Base-by-base conservation (phyloP, 2,888 invertebrate genomes). In the Lymantria monacha region DNA sequence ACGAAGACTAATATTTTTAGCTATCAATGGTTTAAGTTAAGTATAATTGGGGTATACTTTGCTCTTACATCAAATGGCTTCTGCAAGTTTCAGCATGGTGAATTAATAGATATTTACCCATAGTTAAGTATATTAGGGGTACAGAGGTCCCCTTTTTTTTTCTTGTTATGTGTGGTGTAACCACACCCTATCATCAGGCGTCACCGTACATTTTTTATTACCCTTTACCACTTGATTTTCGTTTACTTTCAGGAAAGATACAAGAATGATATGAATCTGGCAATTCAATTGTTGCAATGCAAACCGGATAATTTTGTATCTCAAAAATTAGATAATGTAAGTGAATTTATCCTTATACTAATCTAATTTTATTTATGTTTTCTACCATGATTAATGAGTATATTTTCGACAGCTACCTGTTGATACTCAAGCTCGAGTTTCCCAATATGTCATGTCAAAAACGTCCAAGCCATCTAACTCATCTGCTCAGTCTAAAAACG, bases 241-340 rank as follows among this genome's bases (percentile, higher is more conserved):
- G 46, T 45, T 53, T 61, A 37, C 61, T 94, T 94, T 42, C 92
- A 98, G 98, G 98, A 98, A 79, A 94, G 97, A 72, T 98, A 97
- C 86, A 96, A 97, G 82, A 96, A 96, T 76, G 98, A 98, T 81
- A 97, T 98, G 80, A 97, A 96, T 84, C 89, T 97, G 76, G 98
- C 98, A 57, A 97, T 98, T 66, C 97, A 98, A 85, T 92, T 98
- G 71, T 92, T 98, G 48, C 98, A 98, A 81, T 98, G 98, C 84
- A 98, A 98, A 79, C 98, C 98, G 64, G 96, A 97, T 63, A 97
- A 97, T 87, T 98, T 98, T 92, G 96, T 98, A 56, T 95, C 97
- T 42, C 98, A 98, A 77, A 97, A 96, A 87, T 94, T 97, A 72
- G 97, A 97, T 80, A 95, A 95, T 85, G 97, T 97, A 92, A 94